These are phyloP conservation scores for Sebastes fasciatus DNA, from an alignment of 2,113 vertebrate genomes.

Conservation along the genomic window DNA sequence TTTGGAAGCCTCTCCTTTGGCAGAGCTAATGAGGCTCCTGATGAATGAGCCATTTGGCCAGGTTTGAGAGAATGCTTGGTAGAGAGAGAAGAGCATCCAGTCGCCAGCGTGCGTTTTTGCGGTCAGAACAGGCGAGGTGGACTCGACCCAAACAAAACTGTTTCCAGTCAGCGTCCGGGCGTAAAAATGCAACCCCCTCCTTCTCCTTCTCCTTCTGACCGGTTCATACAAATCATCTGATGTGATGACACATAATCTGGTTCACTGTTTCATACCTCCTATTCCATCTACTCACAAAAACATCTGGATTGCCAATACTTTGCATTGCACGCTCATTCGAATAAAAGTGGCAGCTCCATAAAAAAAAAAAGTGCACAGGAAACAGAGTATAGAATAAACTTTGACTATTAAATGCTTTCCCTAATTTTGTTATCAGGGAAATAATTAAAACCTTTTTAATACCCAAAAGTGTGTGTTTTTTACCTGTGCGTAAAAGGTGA, in stretches of 20 bases:
- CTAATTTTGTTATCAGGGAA: not conserved
- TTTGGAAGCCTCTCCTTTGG: constrained; percentile 5
- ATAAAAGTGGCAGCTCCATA: not conserved
- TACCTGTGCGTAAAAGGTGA: constrained; percentile 82
- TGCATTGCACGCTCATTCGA: too few species aligned
- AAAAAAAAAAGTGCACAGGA: too few species aligned
- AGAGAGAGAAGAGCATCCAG: constrained; percentile 20
- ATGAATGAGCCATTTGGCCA: constrained; percentile 47
- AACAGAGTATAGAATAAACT: not conserved
- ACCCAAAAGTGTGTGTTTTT: constrained; percentile 3
- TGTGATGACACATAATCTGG: constrained; percentile 12
- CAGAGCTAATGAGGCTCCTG: not conserved
- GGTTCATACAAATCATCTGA: constrained; percentile 21
- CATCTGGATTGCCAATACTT: not conserved
- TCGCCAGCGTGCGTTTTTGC: constrained; percentile 52
- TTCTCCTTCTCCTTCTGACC: not conserved
- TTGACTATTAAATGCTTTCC: not conserved
- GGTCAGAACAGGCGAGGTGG: constrained; percentile 56
- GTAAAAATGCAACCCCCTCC: constrained; percentile 5
- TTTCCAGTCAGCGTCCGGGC: constrained; percentile 68
- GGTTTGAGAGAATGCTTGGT: constrained; percentile 19
- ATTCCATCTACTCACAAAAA: not conserved
- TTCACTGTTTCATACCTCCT: constrained; percentile 1
- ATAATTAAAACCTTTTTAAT: not conserved
- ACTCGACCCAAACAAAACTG: constrained; percentile 67